Evolutionary conservation across 35 echinoderm and acorn worm species (phyloP), one percentile per base, ranked within the genome.

Genomic region (Lytechinus variegatus): DNA sequence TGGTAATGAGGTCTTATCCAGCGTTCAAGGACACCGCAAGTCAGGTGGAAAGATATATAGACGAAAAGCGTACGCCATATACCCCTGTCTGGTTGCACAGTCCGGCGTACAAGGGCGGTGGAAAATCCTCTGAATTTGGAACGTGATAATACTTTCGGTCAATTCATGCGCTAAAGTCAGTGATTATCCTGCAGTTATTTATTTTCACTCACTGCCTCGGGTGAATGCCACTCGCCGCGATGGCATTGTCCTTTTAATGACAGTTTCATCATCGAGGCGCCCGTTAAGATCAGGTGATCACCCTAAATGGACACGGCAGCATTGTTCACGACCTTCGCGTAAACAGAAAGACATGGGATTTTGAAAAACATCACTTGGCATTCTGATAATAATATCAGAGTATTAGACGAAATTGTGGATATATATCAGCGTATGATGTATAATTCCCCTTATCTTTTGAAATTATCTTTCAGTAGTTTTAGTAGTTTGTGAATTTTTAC

Each of bases 231-330:
- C 66, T 79, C 14, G n/a, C 66, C 6, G 66, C 19, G 66, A 79
- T 79, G 66, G 66, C 66, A 79, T 79, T 79, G 66, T 79, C 66
- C 66, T 79, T 79, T 79, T 79, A 19, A 79, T 79, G 66, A 24
- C 66, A 79, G 66, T 79, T 79, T 79, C 19, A 79, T 79, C 66
- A 79, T 79, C n/a, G 19, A 24, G 66, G 3, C n/a, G n/a, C 66
- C 66, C 8, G 16, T 24, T 24, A 24, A n/a, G 66, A n/a, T 79
- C 16, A 79, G 66, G 66, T 79, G 66, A 79, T 24, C 66, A 19
- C 33, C 66, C 8, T 79, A 5, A 24, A 79, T 79, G 66, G 66
- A 24, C 66, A 19, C 19, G n/a, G 16, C 66, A n/a, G 66, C 66
- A 24, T 79, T 19, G 66, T 6, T 79, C 16, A 79, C 19, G 19